These are phyloP conservation scores for Parasteatoda lunata DNA, from an alignment of 2,888 invertebrate genomes.

Conservation along the genomic window DNA sequence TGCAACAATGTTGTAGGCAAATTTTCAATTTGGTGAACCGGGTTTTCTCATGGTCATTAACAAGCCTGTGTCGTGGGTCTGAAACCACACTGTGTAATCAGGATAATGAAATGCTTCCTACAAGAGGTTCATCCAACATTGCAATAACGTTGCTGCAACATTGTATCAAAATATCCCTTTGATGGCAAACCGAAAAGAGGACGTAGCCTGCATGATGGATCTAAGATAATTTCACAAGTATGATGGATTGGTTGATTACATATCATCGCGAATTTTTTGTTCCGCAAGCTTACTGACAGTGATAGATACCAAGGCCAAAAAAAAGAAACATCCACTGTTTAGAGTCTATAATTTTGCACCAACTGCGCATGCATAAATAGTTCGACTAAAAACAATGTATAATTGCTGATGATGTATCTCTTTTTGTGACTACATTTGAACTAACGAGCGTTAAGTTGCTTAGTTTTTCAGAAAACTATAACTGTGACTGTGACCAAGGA, in stretches of 20 bases:
- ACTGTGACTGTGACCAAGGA: too few relatives aligned
- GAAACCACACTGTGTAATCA: conserved; percentile 3
- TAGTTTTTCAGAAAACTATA: too few relatives aligned
- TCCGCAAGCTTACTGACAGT: conserved; percentile 29
- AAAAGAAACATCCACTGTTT: conserved; percentile 30
- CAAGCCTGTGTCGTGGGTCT: not conserved
- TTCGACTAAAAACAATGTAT: not conserved
- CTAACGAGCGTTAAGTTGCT: too few relatives aligned
- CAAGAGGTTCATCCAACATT: not conserved
- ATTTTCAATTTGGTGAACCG: not conserved
- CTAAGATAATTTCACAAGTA: conserved; percentile 37
- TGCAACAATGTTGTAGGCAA: not conserved
- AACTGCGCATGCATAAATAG: conserved; percentile 46
- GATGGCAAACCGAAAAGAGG: conserved; percentile 16
- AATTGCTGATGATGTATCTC: not conserved
- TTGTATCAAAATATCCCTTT: conserved; percentile 32
- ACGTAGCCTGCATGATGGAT: conserved; percentile 28
- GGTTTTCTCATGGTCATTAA: not conserved
- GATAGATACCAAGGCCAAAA: conserved; percentile 44
- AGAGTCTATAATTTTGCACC: conserved; percentile 34
- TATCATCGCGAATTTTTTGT: conserved; percentile 51
- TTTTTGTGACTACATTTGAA: too few relatives aligned
- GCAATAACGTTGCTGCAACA: conserved; percentile 24
- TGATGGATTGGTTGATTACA: conserved; percentile 55
- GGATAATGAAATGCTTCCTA: not conserved